Conservation (phyloP, 37 sponge, comb jelly and placozoan genomes). For the Eunapius fragilis region DNA sequence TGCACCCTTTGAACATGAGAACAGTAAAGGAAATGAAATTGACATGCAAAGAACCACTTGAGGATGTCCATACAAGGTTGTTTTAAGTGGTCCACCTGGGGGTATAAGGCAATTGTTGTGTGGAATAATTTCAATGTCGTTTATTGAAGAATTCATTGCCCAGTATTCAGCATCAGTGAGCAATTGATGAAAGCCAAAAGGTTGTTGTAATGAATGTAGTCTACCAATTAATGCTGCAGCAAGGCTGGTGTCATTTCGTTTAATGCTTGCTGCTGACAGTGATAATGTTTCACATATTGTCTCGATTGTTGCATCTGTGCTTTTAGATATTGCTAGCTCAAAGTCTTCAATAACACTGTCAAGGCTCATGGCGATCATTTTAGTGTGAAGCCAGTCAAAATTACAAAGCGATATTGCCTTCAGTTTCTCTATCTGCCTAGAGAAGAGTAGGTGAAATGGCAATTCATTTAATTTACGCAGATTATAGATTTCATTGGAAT, state of each 20-base stretch:
- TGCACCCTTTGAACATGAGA: conserved; percentile 42
- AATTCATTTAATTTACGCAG: conserved; percentile 61
- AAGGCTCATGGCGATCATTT: conserved; percentile 30
- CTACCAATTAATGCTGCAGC: conserved; percentile 57
- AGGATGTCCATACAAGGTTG: conserved; percentile 59
- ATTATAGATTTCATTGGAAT: conserved; percentile 36
- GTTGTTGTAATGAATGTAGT: conserved; percentile 9
- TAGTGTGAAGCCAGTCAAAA: conserved; percentile 51
- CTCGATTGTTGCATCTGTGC: conserved; percentile 9
- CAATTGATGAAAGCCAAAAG: not conserved
- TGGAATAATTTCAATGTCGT: conserved; percentile 16
- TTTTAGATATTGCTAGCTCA: not conserved
- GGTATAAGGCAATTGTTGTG: conserved; percentile 47
- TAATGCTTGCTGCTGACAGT: conserved; percentile 38
- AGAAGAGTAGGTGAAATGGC: conserved; percentile 39
- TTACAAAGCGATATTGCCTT: conserved; percentile 29
- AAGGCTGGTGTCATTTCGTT: conserved; percentile 18
- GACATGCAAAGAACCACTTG: conserved; percentile 25
- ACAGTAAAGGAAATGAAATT: conserved; percentile 7
- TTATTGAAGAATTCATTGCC: not conserved
- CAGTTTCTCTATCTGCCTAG: conserved; percentile 20
- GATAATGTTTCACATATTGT: conserved; percentile 39
- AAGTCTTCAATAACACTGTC: conserved; percentile 38
- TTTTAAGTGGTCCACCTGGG: conserved; percentile 65
- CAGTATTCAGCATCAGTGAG: conserved; percentile 22